Evolutionary conservation across 2,113 vertebrate species (phyloP).

Genomic region (Gavialis gangeticus): DNA sequence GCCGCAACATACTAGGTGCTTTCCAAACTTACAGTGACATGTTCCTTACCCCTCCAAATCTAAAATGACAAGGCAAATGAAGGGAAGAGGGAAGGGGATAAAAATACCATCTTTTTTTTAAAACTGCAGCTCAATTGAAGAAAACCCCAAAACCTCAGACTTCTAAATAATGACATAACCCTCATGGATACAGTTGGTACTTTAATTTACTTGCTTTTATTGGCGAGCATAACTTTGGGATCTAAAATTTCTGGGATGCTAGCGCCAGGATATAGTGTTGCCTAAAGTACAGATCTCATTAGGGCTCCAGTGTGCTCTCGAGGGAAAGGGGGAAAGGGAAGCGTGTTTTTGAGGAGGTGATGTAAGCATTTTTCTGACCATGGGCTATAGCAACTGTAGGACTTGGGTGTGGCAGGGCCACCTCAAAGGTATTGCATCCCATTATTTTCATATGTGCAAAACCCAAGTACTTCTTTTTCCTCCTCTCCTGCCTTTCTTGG

Average conservation of each 20-base stretch:
- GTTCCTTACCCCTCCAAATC: not conserved
- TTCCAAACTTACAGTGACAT: not conserved
- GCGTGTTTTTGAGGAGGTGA: fast-evolving
- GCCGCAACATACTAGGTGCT: not conserved
- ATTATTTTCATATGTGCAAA: not conserved
- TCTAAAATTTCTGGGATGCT: not conserved
- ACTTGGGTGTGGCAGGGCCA: fast-evolving
- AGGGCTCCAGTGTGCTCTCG: not conserved
- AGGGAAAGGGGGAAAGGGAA: no score
- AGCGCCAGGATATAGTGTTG: not conserved
- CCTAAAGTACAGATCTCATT: not conserved
- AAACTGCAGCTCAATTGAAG: not conserved
- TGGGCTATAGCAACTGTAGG: not conserved
- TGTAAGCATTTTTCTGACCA: fast-evolving
- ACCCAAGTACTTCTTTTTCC: fast-evolving
- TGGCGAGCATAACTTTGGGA: not conserved
- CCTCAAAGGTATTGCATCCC: not conserved
- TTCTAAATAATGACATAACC: not conserved
- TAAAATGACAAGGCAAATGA: not conserved
- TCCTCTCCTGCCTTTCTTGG: not conserved
- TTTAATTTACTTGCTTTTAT: not conserved
- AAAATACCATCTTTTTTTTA: not conserved
- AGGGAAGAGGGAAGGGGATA: not conserved
- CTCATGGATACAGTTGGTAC: not conserved
- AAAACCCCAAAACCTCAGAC: not conserved